phyloP scores from a whole-genome alignment of 2,797 vertebrate genomes.

The Clarias platycephalus region DNA sequence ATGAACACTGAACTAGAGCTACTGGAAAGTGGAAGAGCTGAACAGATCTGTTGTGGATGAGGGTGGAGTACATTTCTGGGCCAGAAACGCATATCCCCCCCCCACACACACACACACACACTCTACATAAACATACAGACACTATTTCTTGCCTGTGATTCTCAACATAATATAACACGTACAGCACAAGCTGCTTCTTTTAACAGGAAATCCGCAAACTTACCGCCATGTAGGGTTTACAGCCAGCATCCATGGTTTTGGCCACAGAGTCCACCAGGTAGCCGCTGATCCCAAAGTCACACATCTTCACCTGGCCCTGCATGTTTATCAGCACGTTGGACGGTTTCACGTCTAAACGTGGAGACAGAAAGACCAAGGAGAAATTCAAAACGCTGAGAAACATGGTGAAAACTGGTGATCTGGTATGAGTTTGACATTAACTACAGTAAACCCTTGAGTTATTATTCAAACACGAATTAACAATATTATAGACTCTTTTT shows the following conservation, averaged over 20 bases:
- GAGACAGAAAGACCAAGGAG: background rate
- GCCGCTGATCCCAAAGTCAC: slow-evolving; percentile 96
- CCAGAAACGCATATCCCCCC: background rate
- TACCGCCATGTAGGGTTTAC: slow-evolving; percentile 98
- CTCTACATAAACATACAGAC: background rate
- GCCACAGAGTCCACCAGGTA: slow-evolving; percentile 96
- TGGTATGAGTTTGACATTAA: background rate
- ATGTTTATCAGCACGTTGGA: slow-evolving; percentile 96
- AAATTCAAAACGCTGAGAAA: background rate
- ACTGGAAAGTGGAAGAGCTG: background rate
- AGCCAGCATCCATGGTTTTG: slow-evolving; percentile 95
- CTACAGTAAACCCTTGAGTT: background rate
- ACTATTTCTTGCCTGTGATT: background rate
- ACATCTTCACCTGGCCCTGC: slow-evolving; percentile 97
- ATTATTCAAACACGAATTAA: background rate
- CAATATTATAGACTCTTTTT: background rate
- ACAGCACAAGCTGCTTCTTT: background rate
- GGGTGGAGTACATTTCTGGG: background rate
- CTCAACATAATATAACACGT: background rate
- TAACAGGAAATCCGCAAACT: slow-evolving; percentile 57
- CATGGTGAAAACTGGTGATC: background rate
- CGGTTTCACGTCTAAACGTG: slow-evolving; percentile 87
- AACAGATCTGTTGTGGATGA: background rate
- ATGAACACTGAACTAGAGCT: background rate
- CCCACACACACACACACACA: background rate